These are phyloP conservation scores for Sebastiscus albofasciatus DNA, from an alignment of 2,797 vertebrate species.

Conservation along the genomic window DNA sequence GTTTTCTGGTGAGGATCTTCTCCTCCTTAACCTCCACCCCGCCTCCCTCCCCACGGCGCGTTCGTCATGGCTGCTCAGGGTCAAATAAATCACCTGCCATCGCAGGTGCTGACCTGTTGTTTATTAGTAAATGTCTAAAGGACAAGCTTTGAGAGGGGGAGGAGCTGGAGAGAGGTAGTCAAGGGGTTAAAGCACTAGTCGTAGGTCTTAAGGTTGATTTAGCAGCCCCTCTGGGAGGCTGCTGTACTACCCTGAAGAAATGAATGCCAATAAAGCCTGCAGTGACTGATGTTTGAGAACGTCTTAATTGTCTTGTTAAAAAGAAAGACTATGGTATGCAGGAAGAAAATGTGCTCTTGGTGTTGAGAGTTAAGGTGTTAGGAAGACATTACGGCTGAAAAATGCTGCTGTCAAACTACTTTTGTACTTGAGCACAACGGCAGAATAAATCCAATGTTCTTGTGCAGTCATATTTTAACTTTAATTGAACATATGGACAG, in stretches of 20 bases:
- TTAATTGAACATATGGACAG: neutral
- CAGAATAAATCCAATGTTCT: neutral
- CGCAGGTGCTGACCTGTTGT: conserved; percentile 84
- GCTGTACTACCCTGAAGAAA: conserved; percentile 74
- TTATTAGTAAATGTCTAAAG: conserved; percentile 82
- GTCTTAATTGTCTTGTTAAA: conserved; percentile 74
- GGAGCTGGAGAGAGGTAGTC: conserved; percentile 68
- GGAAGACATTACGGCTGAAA: neutral
- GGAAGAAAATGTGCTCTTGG: conserved; percentile 22
- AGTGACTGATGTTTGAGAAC: conserved; percentile 70
- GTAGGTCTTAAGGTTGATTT: conserved; percentile 77
- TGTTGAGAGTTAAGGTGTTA: conserved; percentile 4
- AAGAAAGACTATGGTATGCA: conserved; percentile 39
- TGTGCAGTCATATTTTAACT: neutral
- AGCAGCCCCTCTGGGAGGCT: conserved; percentile 73
- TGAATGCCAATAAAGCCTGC: conserved; percentile 69
- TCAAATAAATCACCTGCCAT: conserved; percentile 84
- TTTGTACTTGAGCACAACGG: neutral
- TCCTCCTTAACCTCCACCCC: conserved; percentile 59
- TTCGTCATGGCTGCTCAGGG: conserved; percentile 67
- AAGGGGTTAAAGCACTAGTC: conserved; percentile 74
- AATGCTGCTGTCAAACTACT: neutral
- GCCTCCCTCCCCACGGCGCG: conserved; percentile 38
- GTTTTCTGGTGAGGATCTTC: conserved; percentile 64
- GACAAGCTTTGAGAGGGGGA: conserved; percentile 68